A percentile compares a stretch with the other conserved stretches of the same genome.
phyloP scores from a whole-genome alignment of 2,797 vertebrate genomes.

The Apogon talboti region DNA sequence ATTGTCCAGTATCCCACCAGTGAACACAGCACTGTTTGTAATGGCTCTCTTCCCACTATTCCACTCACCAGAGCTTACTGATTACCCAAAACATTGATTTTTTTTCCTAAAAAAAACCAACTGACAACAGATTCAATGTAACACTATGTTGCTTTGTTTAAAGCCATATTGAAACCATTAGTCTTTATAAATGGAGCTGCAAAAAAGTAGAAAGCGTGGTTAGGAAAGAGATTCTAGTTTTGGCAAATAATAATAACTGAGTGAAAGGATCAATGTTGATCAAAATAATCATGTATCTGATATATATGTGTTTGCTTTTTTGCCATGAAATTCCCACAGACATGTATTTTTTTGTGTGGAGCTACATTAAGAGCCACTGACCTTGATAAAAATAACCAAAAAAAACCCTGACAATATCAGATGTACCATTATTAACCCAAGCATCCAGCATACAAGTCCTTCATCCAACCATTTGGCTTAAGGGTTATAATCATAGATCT shows the following conservation, averaged over 20 bases:
- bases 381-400: no score
- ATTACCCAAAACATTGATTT: not conserved
- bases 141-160: not conserved
- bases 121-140: not conserved
- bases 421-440: not conserved
- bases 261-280: no score
- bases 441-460: not conserved
- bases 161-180: no score
- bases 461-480: conserved; percentile 1
- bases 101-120: not conserved
- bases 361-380: no score
- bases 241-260: no score
- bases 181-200: not conserved
- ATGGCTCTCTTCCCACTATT: not conserved
- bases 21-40: not conserved
- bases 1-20: not conserved
- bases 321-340: no score
- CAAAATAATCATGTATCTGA: no score
- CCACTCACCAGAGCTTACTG: not conserved
- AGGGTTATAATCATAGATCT: not conserved
- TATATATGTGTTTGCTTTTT: no score
- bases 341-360: no score
- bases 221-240: no score
- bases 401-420: not conserved
- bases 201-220: no score